Evolutionary conservation across 1,140 invertebrate genomes (phyloP).

Genomic region (Nasonia longicornis): DNA sequence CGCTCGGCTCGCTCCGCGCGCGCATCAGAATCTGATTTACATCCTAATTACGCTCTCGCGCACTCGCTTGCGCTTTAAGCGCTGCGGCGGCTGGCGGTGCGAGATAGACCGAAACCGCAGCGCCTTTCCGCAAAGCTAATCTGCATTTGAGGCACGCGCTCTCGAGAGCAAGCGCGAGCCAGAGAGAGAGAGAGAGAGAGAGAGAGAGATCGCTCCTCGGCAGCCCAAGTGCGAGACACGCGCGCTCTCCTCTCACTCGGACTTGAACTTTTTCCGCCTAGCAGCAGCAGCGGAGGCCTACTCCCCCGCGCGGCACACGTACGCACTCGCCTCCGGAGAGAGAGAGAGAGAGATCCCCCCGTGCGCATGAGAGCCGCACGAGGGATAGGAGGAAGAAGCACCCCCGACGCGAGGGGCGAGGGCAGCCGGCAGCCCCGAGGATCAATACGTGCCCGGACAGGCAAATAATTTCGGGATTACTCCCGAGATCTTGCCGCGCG

Average conservation of each 20-base stretch:
- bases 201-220: too few species aligned
- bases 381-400: background rate
- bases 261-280: constrained; percentile 7
- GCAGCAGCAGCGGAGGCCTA: background rate
- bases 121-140: constrained; percentile 51
- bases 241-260: constrained; percentile 3
- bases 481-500: constrained; percentile 14
- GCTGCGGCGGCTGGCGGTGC: background rate
- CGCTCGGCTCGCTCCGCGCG: constrained; percentile 41
- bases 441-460: constrained; percentile 44
- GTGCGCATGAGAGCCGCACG: background rate
- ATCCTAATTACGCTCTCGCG: constrained; percentile 58
- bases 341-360: background rate
- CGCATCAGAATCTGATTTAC: constrained; percentile 59
- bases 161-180: background rate
- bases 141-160: constrained; percentile 53
- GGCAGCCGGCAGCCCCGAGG: constrained; percentile 6
- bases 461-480: constrained; percentile 45
- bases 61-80: constrained; percentile 40
- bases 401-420: background rate
- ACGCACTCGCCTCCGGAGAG: background rate
- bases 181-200: too few species aligned
- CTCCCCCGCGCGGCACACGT: background rate
- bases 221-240: background rate
- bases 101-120: constrained; percentile 1